Base-by-base conservation (phyloP, 30 jellyfish, hydroid and myxozoan species). In the Aurelia aurita region DNA sequence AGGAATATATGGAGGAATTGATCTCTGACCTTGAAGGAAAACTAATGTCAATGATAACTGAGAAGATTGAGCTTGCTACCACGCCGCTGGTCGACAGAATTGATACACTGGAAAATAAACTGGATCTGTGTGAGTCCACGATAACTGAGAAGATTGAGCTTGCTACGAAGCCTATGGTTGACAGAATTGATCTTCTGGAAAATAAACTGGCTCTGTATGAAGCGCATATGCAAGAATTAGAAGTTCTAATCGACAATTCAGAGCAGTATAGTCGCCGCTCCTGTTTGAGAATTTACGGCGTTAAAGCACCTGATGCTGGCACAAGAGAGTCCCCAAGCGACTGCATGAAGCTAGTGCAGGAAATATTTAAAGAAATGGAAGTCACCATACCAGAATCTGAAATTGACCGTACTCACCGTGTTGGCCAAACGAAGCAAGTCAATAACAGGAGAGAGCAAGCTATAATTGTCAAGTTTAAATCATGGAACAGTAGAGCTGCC, bases 101-200 rank as follows among this genome's bases (percentile, higher is more conserved):
- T 18, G 18, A 10, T 49, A 49, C 18, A 10, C 61, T 49, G 61
- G 61, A 49, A 18, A 49, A 49, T 49, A 49, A 49, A 18, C 61
- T 49, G 18, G 12, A 12, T 49, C 12, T 49, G 12, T 49, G 61
- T 18, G 61, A 49, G 61, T 49, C 61, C 61, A 49, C 12, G 61
- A 49, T 49, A 49, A 18, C 61, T 49, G 61, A 49, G 61, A 49
- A 49, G 61, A 49, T 49, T 49, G 61, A 49, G 61, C 61, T 49
- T 49, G 61, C 61, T 18, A 49, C 61, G 18, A 49, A 49, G 61
- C 61, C 61, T 10, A 12, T 49, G 18, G 61, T 49, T 12, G 18
- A 49, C 61, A 49, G 18, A 49, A 49, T 49, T 18, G 18, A 10
- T 49, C 12, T 49, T 49, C 61, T 49, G 61, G 61, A 49, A 18